phyloP scores from a whole-genome alignment of 2,113 vertebrate species.

The Catagonus wagneri region DNA sequence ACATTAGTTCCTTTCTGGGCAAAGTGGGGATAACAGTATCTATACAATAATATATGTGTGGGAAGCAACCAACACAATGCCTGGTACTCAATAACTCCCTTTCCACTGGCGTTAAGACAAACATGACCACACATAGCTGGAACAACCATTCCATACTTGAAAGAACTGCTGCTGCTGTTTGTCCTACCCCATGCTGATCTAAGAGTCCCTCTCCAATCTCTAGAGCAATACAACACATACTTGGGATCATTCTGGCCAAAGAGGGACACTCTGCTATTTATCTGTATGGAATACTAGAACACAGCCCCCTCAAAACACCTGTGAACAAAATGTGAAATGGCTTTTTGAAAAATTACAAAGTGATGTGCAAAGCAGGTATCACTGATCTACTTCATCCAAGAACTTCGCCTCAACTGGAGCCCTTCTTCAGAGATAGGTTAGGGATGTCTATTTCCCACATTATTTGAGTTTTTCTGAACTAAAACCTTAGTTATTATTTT shows the following conservation, averaged over 20 bases:
- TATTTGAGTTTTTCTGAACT: neutral
- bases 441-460: neutral
- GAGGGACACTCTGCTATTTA: neutral
- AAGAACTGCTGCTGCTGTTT: neutral
- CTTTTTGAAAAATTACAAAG: neutral
- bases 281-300: neutral
- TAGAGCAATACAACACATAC: neutral
- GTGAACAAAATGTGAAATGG: constrained; percentile 16
- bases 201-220: neutral
- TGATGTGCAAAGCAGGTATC: neutral
- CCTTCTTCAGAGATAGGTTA: neutral
- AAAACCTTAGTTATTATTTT: neutral
- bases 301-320: neutral
- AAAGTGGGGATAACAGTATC: neutral
- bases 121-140: neutral
- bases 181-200: neutral
- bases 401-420: neutral
- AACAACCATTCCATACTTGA: neutral
- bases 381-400: neutral
- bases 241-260: neutral
- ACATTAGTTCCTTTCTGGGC: neutral
- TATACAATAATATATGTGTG: neutral
- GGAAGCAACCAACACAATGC: neutral
- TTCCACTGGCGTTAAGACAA: neutral
- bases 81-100: neutral